Percentiles rank a stretch among this genome's conserved stretches.
Evolutionary conservation across 1,140 invertebrate genomes (phyloP).

Genomic region (Cyclina sinensis): DNA sequence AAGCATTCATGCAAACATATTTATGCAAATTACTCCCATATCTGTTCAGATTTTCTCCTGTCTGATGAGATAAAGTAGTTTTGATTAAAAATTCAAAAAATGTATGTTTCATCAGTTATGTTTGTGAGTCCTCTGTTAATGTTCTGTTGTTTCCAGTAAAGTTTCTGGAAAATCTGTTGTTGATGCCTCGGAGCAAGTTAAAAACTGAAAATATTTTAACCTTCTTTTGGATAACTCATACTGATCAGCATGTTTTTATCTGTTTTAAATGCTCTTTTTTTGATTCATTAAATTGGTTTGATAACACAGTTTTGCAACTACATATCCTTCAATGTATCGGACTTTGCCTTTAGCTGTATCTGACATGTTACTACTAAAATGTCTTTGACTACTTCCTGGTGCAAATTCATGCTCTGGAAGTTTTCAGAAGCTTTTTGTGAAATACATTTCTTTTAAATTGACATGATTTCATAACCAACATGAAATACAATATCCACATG

Average conservation of each 20-base stretch:
- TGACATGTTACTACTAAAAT: constrained; percentile 28
- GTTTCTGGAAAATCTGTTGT: not conserved
- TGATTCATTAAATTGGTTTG: not conserved
- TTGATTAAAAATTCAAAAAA: constrained; percentile 23
- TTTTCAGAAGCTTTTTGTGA: constrained; percentile 7
- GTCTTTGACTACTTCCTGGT: not conserved
- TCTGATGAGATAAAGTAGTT: not conserved
- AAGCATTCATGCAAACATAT: not conserved
- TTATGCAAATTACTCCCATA: not conserved
- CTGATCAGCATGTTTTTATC: not conserved
- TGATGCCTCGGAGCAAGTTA: constrained; percentile 23
- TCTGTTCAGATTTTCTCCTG: constrained; percentile 2
- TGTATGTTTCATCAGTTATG: constrained; percentile 13
- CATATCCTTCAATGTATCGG: constrained; percentile 48
- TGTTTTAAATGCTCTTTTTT: not conserved
- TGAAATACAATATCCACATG: constrained; percentile 17
- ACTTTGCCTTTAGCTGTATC: constrained; percentile 51
- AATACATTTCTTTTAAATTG: constrained; percentile 20
- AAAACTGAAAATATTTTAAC: constrained; percentile 20
- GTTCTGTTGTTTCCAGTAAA: not conserved
- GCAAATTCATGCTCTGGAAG: constrained; percentile 5
- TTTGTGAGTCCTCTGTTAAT: constrained; percentile 26
- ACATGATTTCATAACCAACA: constrained; percentile 44
- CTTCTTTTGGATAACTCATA: constrained; percentile 31
- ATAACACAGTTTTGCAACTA: constrained; percentile 34